Evolutionary conservation across 1,140 invertebrate species (phyloP).

Genomic region (Sycobia sp.): DNA sequence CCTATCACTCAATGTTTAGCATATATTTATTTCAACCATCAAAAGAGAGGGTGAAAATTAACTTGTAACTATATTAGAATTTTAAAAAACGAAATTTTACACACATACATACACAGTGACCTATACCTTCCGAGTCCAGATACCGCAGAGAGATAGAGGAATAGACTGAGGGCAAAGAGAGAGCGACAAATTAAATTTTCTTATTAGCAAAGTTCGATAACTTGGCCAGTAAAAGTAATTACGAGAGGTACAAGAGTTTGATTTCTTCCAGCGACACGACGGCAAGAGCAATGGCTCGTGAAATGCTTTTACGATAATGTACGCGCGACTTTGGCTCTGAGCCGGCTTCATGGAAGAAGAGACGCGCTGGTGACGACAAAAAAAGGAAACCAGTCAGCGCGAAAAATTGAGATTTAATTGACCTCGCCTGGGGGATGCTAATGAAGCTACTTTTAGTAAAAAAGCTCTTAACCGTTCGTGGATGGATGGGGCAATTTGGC

Average conservation of each 20-base stretch:
- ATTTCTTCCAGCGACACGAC: slow-evolving; percentile 20
- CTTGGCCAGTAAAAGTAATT: slow-evolving; percentile 30
- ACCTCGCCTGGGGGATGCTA: slow-evolving; percentile 23
- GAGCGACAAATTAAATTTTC: slow-evolving; percentile 29
- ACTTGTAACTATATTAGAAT: too few relatives aligned
- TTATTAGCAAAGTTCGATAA: slow-evolving; percentile 32
- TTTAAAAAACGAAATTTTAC: too few relatives aligned
- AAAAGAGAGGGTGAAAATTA: too few relatives aligned
- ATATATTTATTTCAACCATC: too few relatives aligned
- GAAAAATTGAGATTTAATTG: slow-evolving; percentile 37
- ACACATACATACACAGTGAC: too few relatives aligned
- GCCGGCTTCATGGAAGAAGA: neutral
- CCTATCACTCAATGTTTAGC: too few relatives aligned
- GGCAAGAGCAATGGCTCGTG: slow-evolving; percentile 19
- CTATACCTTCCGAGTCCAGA: too few relatives aligned
- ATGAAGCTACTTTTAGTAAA: slow-evolving; percentile 18
- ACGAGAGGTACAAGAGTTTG: slow-evolving; percentile 21
- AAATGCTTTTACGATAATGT: slow-evolving; percentile 30
- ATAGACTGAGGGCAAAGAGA: too few relatives aligned
- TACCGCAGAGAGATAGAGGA: too few relatives aligned
- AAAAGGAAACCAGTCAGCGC: slow-evolving; percentile 17
- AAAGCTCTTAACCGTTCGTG: too few relatives aligned
- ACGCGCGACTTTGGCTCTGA: neutral
- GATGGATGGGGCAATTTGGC: neutral
- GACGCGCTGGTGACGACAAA: neutral